phyloP scores from a whole-genome alignment of 2,888 invertebrate genomes.

The Melangyna quadrimaculata region DNA sequence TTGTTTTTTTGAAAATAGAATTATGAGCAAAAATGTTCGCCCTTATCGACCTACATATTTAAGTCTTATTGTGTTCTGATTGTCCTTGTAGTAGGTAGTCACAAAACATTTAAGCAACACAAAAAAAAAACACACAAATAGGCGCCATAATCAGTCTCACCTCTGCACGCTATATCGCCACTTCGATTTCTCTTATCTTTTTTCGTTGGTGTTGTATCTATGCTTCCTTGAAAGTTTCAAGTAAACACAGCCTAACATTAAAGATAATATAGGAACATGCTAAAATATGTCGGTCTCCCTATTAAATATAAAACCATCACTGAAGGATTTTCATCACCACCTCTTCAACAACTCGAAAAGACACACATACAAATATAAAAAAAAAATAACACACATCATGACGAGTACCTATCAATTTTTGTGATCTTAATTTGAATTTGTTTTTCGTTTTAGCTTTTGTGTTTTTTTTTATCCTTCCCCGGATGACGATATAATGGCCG shows the following conservation, averaged over 20 bases:
- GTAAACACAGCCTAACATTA: not conserved
- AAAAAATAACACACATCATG: constrained; percentile 40
- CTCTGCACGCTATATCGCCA: constrained; percentile 53
- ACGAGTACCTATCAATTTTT: constrained; percentile 65
- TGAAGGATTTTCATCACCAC: constrained; percentile 58
- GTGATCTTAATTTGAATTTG: constrained; percentile 65
- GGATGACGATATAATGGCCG: not conserved
- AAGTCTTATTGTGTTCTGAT: too few relatives aligned
- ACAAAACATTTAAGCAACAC: constrained; percentile 31
- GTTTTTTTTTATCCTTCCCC: constrained; percentile 49
- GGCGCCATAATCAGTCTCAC: constrained; percentile 61
- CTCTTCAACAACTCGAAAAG: not conserved
- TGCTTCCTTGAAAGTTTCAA: not conserved
- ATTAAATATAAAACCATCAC: constrained; percentile 50
- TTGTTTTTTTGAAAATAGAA: not conserved
- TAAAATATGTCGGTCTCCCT: too few relatives aligned
- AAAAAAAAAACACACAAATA: constrained; percentile 4
- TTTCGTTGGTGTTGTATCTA: constrained; percentile 32
- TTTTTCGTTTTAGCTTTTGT: constrained; percentile 42
- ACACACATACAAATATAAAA: too few relatives aligned
- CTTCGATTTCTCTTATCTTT: constrained; percentile 57
- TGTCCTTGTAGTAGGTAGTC: not conserved
- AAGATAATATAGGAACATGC: not conserved
- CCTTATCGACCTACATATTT: not conserved
- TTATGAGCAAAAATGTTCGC: too few relatives aligned